Evolutionary conservation across 2,888 invertebrate species (phyloP).

Genomic region (Drosophila fulvimacula): DNA sequence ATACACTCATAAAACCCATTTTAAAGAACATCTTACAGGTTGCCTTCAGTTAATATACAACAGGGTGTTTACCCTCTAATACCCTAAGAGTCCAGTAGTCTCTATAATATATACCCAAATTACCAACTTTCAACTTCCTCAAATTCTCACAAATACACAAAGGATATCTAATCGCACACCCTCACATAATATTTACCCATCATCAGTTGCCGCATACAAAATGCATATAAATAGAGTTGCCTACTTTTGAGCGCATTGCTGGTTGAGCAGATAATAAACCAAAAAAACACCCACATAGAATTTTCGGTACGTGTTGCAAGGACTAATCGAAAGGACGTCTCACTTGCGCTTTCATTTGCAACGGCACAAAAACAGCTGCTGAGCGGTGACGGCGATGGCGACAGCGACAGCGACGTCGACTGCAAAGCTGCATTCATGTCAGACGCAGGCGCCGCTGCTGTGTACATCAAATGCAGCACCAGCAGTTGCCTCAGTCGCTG

Average conservation of each 20-base stretch:
- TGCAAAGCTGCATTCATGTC: slow-evolving; percentile 50
- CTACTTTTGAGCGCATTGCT: slow-evolving; percentile 47
- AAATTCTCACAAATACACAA: neutral
- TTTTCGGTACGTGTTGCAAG: slow-evolving; percentile 32
- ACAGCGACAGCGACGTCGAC: slow-evolving; percentile 12
- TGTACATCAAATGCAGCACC: slow-evolving; percentile 48
- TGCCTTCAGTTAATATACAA: no score
- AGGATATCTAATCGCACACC: neutral
- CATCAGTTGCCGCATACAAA: neutral
- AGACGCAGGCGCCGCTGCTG: slow-evolving; percentile 59
- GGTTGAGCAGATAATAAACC: slow-evolving; percentile 16
- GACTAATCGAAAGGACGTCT: slow-evolving; percentile 19
- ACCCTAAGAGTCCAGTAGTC: neutral
- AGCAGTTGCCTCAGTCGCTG: slow-evolving; percentile 15
- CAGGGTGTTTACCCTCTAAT: no score
- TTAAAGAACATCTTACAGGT: no score
- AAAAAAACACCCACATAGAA: slow-evolving; percentile 20
- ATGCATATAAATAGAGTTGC: slow-evolving; percentile 50
- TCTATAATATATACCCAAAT: neutral
- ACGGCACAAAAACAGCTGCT: slow-evolving; percentile 47
- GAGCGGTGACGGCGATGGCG: neutral
- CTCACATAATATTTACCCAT: neutral
- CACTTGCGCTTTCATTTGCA: slow-evolving; percentile 52
- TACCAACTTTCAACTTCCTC: neutral
- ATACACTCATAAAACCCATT: no score